A percentile compares a stretch with the other conserved stretches of the same genome.
Conservation (phyloP, 2,888 invertebrate genomes). For the Pardosa pseudoannulata region DNA sequence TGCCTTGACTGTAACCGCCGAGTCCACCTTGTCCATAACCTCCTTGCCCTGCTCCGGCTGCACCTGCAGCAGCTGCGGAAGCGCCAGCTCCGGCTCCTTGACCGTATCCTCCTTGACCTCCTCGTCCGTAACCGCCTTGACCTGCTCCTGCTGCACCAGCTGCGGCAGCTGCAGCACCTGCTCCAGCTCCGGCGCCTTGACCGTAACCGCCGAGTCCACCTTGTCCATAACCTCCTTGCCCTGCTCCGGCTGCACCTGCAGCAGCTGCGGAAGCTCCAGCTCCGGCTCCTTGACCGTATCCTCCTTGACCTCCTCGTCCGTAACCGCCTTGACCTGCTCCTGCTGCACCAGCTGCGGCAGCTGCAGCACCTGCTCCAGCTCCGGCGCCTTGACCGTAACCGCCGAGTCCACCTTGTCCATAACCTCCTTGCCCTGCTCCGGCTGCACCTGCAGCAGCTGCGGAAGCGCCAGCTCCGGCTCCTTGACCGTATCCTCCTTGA, state of each 20-base stretch:
- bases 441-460: neutral
- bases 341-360: too few species aligned
- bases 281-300: too few species aligned
- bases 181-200: too few species aligned
- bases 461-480: neutral
- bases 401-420: neutral
- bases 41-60: neutral
- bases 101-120: neutral
- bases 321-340: neutral
- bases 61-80: too few species aligned
- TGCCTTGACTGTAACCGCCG: neutral
- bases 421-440: neutral
- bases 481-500: neutral
- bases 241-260: slow-evolving; percentile 12
- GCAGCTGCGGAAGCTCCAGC: too few species aligned
- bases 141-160: too few species aligned
- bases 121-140: neutral
- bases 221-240: neutral
- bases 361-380: too few species aligned
- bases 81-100: too few species aligned
- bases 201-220: too few species aligned
- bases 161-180: too few species aligned
- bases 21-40: neutral
- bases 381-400: neutral
- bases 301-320: neutral